These are phyloP conservation scores for Asobara japonica DNA, from an alignment of 1,140 invertebrate species.

Conservation along the genomic window DNA sequence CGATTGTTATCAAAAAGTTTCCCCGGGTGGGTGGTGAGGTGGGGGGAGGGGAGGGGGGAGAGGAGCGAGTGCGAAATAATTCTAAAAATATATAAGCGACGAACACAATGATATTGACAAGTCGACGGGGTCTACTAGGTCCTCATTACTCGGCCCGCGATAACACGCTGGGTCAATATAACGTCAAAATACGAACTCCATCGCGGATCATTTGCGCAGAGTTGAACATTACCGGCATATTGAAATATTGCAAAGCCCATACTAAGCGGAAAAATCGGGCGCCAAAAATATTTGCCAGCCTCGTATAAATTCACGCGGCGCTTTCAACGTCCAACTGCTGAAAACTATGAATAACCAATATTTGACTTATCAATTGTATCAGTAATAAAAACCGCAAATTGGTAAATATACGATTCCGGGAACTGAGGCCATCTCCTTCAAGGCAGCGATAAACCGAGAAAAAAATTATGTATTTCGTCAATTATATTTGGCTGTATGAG, in stretches of 20 bases:
- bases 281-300: slow-evolving; percentile 55
- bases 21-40: no score
- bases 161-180: not conserved
- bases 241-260: not conserved
- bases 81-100: not conserved
- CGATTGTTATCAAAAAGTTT: no score
- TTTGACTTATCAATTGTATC: slow-evolving; percentile 13
- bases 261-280: slow-evolving; percentile 51
- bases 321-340: not conserved
- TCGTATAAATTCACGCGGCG: slow-evolving; percentile 8
- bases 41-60: no score
- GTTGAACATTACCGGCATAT: not conserved
- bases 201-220: not conserved
- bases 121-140: not conserved
- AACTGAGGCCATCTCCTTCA: not conserved
- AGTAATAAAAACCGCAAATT: not conserved
- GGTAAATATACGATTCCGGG: not conserved
- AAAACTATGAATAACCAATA: not conserved
- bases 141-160: not conserved
- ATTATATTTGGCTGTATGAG: not conserved
- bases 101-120: not conserved
- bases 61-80: not conserved
- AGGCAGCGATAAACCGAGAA: no score
- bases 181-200: not conserved
- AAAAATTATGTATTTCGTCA: not conserved